Evolutionary conservation across 1,140 invertebrate genomes (phyloP).

Genomic region (fruit fly (Drosophila melanogaster)): Release_6_plus_ISO1_MT NT_033777.3:6703501-6704000

Average conservation of each 20-base stretch:
- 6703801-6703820: conserved; percentile 46
- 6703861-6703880: conserved; percentile 80
- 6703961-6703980: conserved; percentile 69
- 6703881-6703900: conserved; percentile 51
- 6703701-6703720: conserved; percentile 11
- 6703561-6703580: too few relatives aligned
- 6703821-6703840: conserved; percentile 42
- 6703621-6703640: too few relatives aligned
- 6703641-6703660: too few relatives aligned
- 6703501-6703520: too few relatives aligned
- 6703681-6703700: neutral
- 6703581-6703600: too few relatives aligned
- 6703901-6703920: conserved; percentile 38
- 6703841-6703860: conserved; percentile 29
- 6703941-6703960: conserved; percentile 1
- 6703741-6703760: conserved; percentile 21
- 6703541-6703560: too few relatives aligned
- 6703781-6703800: conserved; percentile 17
- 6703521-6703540: too few relatives aligned
- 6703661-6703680: too few relatives aligned
- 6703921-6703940: conserved; percentile 8
- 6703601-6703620: too few relatives aligned
- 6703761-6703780: conserved; percentile 14
- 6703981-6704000: conserved; percentile 79
- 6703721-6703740: conserved; percentile 6